Percentiles rank a stretch among this genome's conserved stretches.
These are phyloP conservation scores for Zaprionus inermis DNA, from an alignment of 1,140 invertebrate species.

Conservation along the genomic window DNA sequence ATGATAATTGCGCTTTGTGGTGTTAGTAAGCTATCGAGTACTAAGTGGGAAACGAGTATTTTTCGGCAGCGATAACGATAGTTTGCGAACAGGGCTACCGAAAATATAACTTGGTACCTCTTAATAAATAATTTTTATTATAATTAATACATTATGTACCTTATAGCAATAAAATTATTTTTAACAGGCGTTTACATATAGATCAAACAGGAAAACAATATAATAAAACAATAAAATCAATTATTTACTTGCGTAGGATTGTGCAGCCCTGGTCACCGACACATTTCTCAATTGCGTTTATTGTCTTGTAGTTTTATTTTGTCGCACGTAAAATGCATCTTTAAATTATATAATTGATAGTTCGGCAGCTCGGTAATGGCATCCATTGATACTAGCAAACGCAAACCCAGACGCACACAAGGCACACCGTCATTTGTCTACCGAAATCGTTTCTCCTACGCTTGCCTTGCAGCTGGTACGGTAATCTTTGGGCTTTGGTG, in stretches of 20 bases:
- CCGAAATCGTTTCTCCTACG: constrained; percentile 77
- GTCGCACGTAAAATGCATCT: constrained; percentile 55
- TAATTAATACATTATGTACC: neutral
- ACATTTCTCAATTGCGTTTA: constrained; percentile 23
- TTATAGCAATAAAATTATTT: too few species aligned
- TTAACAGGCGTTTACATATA: neutral
- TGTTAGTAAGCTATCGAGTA: constrained; percentile 12
- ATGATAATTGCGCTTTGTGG: constrained; percentile 37
- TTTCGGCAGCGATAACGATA: constrained; percentile 1
- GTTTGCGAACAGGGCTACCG: neutral
- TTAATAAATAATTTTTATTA: neutral
- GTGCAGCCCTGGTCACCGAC: constrained; percentile 32
- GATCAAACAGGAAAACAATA: neutral
- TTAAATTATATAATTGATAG: constrained; percentile 72
- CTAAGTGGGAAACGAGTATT: neutral
- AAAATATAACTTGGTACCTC: neutral
- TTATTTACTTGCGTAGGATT: neutral
- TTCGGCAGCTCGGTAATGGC: constrained; percentile 64
- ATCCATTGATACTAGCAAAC: constrained; percentile 65
- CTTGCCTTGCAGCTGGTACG: constrained; percentile 57
- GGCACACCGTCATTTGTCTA: constrained; percentile 76
- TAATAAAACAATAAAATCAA: too few species aligned
- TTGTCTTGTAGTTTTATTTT: constrained; percentile 7
- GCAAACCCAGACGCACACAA: constrained; percentile 77
- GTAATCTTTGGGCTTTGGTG: constrained; percentile 61